These are phyloP conservation scores for Drosophila leonis DNA, from an alignment of 2,888 invertebrate genomes.

Conservation along the genomic window DNA sequence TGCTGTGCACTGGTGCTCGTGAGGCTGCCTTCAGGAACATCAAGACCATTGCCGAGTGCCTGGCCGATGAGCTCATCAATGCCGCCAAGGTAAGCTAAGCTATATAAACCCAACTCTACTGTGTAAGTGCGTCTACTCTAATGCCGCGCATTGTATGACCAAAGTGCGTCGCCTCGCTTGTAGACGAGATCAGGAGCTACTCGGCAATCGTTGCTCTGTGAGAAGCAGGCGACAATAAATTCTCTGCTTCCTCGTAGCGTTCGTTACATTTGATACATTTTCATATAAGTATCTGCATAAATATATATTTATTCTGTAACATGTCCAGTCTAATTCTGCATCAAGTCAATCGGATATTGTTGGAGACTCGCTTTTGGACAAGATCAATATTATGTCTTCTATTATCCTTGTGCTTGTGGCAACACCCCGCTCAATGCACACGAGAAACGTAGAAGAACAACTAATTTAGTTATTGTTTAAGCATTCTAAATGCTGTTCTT, in stretches of 20 bases:
- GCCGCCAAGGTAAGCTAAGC: conserved; percentile 93
- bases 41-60: conserved; percentile 99
- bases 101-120: neutral
- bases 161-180: neutral
- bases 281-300: neutral
- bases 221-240: neutral
- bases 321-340: conserved; percentile 73
- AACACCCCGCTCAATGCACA: conserved; percentile 64
- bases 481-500: neutral
- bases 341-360: conserved; percentile 65
- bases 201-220: neutral
- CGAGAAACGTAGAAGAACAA: conserved; percentile 83
- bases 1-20: conserved; percentile 99
- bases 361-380: conserved; percentile 83
- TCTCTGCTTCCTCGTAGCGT: neutral
- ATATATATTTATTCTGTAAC: neutral
- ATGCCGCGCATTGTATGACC: conserved; percentile 1
- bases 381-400: conserved; percentile 71
- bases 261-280: neutral
- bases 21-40: conserved; percentile 99
- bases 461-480: conserved; percentile 5
- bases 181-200: neutral
- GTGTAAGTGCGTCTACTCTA: neutral
- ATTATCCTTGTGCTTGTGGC: conserved; percentile 82
- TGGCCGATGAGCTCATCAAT: conserved; percentile 99